phyloP scores from a whole-genome alignment of 2,888 invertebrate species.

The Tribolium freemani region DNA sequence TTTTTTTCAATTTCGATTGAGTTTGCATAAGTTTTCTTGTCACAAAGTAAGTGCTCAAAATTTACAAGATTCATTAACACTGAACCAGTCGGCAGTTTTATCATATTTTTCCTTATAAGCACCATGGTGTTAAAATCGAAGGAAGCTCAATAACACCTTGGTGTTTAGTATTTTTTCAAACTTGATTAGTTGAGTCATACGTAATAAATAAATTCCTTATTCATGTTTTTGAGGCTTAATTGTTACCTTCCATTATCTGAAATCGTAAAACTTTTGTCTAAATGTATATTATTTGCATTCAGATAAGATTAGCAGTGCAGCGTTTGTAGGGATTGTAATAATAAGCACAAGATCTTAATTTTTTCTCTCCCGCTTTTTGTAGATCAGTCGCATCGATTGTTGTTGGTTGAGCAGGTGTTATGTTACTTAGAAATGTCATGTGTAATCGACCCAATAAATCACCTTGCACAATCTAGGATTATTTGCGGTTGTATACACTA shows the following conservation, averaged over 20 bases:
- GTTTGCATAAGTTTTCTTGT: slow-evolving; percentile 13
- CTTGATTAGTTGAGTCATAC: not conserved
- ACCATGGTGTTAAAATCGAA: slow-evolving; percentile 4
- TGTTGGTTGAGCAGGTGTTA: not conserved
- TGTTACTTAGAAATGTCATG: slow-evolving; percentile 23
- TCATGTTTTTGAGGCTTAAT: not conserved
- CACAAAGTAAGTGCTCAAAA: slow-evolving; percentile 15
- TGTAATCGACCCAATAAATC: slow-evolving; percentile 28
- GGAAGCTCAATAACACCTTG: not conserved
- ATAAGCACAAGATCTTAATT: not conserved
- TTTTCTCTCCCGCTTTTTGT: not conserved
- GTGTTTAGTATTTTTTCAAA: not conserved
- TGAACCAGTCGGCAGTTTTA: not conserved
- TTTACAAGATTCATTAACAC: slow-evolving; percentile 7
- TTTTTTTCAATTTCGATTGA: not conserved
- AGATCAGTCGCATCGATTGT: slow-evolving; percentile 2
- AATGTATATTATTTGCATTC: slow-evolving; percentile 1
- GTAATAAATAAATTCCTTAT: not conserved
- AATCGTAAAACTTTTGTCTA: not conserved
- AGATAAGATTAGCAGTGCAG: slow-evolving; percentile 8
- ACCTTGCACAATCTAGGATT: slow-evolving; percentile 30
- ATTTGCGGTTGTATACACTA: slow-evolving; percentile 4
- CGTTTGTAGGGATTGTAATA: not conserved
- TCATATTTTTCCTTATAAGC: slow-evolving; percentile 4
- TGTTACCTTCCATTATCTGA: not conserved